Conservation (phyloP, 2,797 vertebrate species). For the Phalloptychus januarius region DNA sequence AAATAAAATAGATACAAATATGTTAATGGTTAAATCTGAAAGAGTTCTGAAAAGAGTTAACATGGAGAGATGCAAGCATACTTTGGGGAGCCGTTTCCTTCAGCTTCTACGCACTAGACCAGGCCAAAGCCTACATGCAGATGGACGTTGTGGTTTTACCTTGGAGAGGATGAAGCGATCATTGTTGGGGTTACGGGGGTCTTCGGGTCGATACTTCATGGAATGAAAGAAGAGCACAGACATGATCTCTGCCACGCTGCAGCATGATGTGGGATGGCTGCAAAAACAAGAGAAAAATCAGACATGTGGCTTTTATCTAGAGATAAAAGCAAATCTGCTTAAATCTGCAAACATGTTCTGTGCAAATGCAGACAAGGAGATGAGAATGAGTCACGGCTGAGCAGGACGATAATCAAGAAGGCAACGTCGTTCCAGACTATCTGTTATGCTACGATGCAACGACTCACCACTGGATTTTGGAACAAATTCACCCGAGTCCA, state of each 20-base stretch:
- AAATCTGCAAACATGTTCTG: not conserved
- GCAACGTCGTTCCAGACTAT: slow-evolving; percentile 37
- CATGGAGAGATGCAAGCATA: not conserved
- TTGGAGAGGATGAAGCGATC: slow-evolving; percentile 95
- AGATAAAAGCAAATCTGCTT: not conserved
- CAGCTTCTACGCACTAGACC: not conserved
- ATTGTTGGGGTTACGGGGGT: slow-evolving; percentile 89
- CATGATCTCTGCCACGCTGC: slow-evolving; percentile 95
- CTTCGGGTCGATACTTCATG: slow-evolving; percentile 92
- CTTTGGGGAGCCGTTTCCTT: not conserved
- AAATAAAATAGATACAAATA: not conserved
- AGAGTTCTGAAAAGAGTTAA: not conserved
- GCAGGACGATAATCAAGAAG: slow-evolving; percentile 1
- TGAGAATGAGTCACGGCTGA: not conserved
- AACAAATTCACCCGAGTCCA: not conserved
- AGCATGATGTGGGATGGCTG: slow-evolving; percentile 95
- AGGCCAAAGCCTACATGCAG: not conserved
- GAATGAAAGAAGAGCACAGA: slow-evolving; percentile 93
- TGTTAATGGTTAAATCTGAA: not conserved
- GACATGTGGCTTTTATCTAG: slow-evolving; percentile 10
- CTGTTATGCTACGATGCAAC: not conserved
- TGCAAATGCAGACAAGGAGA: not conserved
- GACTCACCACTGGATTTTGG: not conserved
- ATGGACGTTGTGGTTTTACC: slow-evolving; percentile 72
- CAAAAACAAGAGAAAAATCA: slow-evolving; percentile 49